Percentiles rank a stretch among this genome's conserved stretches.
Evolutionary conservation across 2,113 vertebrate genomes (phyloP).

Genomic region (Lamprotornis superbus): DNA sequence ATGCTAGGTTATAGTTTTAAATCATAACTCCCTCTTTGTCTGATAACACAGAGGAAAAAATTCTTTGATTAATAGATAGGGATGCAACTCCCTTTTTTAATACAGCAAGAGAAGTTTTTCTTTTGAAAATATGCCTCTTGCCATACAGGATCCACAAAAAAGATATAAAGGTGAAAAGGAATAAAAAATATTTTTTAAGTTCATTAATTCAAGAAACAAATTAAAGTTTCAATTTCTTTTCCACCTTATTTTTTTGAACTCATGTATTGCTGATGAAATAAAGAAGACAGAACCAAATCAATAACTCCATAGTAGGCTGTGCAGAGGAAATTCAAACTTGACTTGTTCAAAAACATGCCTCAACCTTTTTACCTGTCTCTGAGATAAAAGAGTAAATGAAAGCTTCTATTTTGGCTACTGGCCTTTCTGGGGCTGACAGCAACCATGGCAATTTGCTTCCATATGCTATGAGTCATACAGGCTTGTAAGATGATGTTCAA

Average conservation of each 20-base stretch:
- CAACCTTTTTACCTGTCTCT: neutral
- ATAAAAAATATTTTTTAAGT: neutral
- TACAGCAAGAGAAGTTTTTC: neutral
- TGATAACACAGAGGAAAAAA: neutral
- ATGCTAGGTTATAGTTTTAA: neutral
- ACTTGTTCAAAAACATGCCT: neutral
- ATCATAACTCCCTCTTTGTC: neutral
- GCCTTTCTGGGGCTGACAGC: neutral
- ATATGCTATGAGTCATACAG: neutral
- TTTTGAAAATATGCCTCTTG: neutral
- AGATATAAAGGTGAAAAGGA: neutral
- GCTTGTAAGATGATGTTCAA: neutral
- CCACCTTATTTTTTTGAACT: neutral
- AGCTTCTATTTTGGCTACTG: neutral
- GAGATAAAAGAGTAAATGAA: neutral
- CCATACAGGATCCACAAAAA: neutral
- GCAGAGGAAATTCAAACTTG: neutral
- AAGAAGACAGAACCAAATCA: neutral
- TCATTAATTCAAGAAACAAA: neutral
- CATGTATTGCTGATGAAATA: neutral
- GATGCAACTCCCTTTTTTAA: neutral
- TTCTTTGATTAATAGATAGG: neutral
- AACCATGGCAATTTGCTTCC: neutral
- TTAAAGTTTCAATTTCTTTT: neutral
- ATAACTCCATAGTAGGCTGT: neutral